Conservation (phyloP, 1,140 invertebrate genomes). For the Drosophila cardini region DNA sequence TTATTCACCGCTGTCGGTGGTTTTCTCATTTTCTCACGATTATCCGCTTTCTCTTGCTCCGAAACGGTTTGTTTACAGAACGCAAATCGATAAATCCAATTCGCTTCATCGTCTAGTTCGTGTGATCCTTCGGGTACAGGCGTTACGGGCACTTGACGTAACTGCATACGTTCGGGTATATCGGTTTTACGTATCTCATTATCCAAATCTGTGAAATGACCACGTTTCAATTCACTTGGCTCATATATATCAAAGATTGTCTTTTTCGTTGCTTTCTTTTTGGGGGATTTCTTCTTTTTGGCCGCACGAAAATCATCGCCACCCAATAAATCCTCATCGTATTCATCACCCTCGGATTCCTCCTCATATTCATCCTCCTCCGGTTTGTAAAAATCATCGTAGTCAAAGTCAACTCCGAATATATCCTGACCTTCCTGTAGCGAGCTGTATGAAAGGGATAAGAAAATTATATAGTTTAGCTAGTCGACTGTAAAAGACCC, state of each 20-base stretch:
- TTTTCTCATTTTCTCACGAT: constrained; percentile 77
- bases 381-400: constrained; percentile 96
- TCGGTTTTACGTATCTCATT: constrained; percentile 96
- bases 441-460: constrained; percentile 86
- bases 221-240: constrained; percentile 97
- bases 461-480: no score
- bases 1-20: constrained; percentile 89
- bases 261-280: constrained; percentile 93
- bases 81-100: constrained; percentile 98
- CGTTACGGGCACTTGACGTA: constrained; percentile 94
- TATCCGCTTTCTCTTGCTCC: constrained; percentile 87
- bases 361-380: constrained; percentile 95
- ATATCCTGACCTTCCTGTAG: constrained; percentile 99
- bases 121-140: constrained; percentile 92
- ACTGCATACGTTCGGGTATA: constrained; percentile 96
- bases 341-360: constrained; percentile 91
- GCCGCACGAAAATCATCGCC: constrained; percentile 86
- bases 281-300: constrained; percentile 89
- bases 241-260: constrained; percentile 98
- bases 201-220: constrained; percentile 97
- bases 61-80: constrained; percentile 94
- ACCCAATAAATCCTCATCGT: constrained; percentile 88
- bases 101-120: constrained; percentile 96
- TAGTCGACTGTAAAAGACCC: no score
- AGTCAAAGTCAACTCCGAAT: constrained; percentile 99